Evolutionary conservation across 2,888 invertebrate species (phyloP), one percentile per base, ranked within the genome.

Genomic region (Ornithoptera alexandrae): DNA sequence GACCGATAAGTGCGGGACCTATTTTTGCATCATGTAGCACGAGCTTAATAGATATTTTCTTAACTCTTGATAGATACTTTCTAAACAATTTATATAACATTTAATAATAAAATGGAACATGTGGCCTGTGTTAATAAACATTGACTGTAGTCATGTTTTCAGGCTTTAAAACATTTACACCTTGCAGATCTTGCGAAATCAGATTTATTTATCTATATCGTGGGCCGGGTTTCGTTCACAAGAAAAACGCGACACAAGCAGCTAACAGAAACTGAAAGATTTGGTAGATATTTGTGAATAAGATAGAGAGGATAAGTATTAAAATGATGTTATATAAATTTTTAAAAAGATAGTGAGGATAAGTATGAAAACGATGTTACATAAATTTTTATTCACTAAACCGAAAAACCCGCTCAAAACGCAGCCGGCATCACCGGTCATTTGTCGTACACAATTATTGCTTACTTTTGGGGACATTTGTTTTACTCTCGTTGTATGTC

Each of bases 401-500:
- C 82, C 84, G 83, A 86, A 87, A 88, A 86, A 85, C 84, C 81
- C 76, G 72, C 74, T 79, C 71, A 69, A 61, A 72, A 78, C 81
- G 76, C 86, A 85, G 83, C 83, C 83, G 86, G 81, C 77, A 84
- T 46, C 74, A 81, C 83, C 81, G 81, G 84, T 85, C 87, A 82
- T 89, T 89, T 88, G 85, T 89, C 86, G 86, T 81, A 83, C 81
- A 83, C 86, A 84, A 84, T 84, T 85, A 83, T 77, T 79, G 77
- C 72, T 74, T 22, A 62, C 61, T 75, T 75, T 74, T 71, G 73
- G 77, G 75, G 80, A 78, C 79, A 80, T 82, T 79, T 78, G 79
- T 83, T 76, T 83, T 76, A 80, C 82, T 79, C 77, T 69, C 79
- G 81, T 81, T 78, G 81, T 82, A 83, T 82, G 78, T 81, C 83